phyloP scores from a whole-genome alignment of 2,888 invertebrate genomes.

The Philereme vetulata region DNA sequence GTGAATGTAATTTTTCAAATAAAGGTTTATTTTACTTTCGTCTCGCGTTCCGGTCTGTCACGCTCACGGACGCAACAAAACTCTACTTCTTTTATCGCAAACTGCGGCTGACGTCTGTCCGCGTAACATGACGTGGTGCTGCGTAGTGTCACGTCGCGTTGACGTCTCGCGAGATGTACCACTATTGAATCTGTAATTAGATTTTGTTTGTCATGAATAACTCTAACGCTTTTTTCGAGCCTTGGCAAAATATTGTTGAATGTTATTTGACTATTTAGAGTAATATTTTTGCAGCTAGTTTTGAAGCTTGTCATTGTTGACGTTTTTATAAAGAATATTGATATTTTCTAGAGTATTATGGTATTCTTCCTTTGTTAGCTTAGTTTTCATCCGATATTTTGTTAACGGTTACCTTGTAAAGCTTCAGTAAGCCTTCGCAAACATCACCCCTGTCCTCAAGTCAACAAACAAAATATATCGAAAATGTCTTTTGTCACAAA shows the following conservation, averaged over 20 bases:
- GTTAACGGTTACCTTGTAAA: constrained; percentile 16
- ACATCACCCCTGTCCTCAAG: constrained; percentile 10
- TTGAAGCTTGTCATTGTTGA: too few relatives aligned
- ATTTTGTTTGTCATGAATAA: constrained; percentile 14
- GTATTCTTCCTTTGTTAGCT: constrained; percentile 1
- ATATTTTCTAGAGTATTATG: constrained; percentile 1
- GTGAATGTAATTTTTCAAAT: constrained; percentile 35
- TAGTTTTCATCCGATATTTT: constrained; percentile 9
- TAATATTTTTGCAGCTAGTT: too few relatives aligned
- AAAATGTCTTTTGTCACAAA: constrained; percentile 24
- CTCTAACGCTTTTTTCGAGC: too few relatives aligned
- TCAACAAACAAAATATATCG: constrained; percentile 23
- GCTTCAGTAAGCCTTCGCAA: constrained; percentile 10
- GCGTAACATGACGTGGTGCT: constrained; percentile 33
- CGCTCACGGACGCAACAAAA: constrained; percentile 32
- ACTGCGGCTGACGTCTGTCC: constrained; percentile 44
- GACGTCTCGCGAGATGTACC: constrained; percentile 16
- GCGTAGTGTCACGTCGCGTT: constrained; percentile 32
- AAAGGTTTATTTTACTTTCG: constrained; percentile 36
- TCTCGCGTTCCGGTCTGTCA: constrained; percentile 30
- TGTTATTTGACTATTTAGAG: too few relatives aligned
- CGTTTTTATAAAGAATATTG: neutral
- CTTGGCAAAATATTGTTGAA: too few relatives aligned
- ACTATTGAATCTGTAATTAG: constrained; percentile 34
- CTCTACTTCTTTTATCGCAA: constrained; percentile 39